These are phyloP conservation scores for Pitangus sulphuratus DNA, from an alignment of 2,797 vertebrate genomes.

Conservation along the genomic window DNA sequence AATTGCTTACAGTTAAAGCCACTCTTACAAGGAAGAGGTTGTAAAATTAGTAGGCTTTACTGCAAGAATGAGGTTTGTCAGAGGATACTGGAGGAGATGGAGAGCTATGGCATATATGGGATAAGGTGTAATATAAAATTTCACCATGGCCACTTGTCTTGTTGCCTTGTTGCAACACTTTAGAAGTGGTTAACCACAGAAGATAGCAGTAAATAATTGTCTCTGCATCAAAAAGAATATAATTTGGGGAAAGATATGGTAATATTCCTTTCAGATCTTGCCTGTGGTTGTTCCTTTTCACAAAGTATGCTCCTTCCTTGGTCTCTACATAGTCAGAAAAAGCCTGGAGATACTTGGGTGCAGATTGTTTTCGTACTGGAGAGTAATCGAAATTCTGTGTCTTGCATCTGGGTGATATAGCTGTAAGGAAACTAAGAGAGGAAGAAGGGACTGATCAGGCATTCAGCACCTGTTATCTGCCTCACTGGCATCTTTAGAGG, in stretches of 20 bases:
- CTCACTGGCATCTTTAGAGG: conserved; percentile 7
- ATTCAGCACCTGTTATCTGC: conserved; percentile 25
- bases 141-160: background rate
- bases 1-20: background rate
- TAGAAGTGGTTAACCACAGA: background rate
- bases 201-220: background rate
- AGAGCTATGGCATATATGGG: background rate
- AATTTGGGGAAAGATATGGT: background rate
- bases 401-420: background rate
- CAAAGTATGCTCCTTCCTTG: background rate
- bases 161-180: background rate
- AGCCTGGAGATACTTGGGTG: background rate
- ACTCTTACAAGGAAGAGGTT: background rate
- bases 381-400: background rate
- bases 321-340: background rate
- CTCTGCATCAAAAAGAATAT: background rate
- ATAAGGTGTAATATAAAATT: background rate
- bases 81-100: background rate
- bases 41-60: background rate
- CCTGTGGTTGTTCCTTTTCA: background rate
- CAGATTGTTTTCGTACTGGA: background rate
- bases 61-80: background rate
- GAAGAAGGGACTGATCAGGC: conserved; percentile 4
- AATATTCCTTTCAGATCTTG: background rate
- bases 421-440: background rate